Percentiles rank a stretch among this genome's conserved stretches.
Conservation (phyloP, 2,113 vertebrate species). For the Hylia prasina region DNA sequence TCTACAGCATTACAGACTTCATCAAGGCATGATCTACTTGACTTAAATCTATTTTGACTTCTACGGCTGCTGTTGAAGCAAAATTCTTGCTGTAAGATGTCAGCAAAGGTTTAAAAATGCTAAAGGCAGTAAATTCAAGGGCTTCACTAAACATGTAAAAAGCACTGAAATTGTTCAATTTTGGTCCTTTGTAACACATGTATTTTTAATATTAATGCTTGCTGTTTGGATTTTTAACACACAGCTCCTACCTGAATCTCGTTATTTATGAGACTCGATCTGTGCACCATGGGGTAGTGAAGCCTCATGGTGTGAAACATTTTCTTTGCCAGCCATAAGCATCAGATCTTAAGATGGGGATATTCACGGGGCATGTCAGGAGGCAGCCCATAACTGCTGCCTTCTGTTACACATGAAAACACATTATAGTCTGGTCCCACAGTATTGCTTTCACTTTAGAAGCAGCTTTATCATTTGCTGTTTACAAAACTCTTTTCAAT, state of each 20-base stretch:
- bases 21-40: neutral
- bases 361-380: neutral
- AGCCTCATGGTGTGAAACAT: neutral
- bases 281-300: neutral
- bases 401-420: neutral
- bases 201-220: neutral
- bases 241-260: neutral
- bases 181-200: neutral
- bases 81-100: neutral
- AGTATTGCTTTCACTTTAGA: neutral
- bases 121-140: neutral
- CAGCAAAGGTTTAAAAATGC: constrained; percentile 5
- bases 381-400: neutral
- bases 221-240: neutral
- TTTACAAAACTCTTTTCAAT: neutral
- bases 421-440: neutral
- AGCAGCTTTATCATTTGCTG: neutral
- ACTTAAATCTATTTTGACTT: neutral
- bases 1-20: neutral
- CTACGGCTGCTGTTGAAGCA: neutral
- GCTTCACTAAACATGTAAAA: neutral
- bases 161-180: neutral
- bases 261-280: neutral
- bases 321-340: neutral
- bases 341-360: neutral